phyloP scores from a whole-genome alignment of 2,113 vertebrate genomes.

The Ondatra zibethicus region DNA sequence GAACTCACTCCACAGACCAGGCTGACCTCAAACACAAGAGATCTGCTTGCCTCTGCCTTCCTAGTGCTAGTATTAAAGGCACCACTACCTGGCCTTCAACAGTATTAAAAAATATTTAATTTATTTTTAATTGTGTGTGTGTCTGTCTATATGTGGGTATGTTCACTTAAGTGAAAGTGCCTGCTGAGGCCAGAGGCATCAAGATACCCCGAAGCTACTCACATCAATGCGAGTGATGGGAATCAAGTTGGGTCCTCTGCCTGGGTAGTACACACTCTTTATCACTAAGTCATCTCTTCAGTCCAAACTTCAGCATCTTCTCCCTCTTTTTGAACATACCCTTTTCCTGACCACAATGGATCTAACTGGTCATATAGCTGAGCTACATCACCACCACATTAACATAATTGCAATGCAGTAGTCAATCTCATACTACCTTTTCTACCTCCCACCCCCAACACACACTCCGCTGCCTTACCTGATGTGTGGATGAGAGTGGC shows the following conservation, averaged over 20 bases:
- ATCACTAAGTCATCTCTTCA: neutral
- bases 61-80: neutral
- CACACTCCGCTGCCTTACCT: constrained; percentile 84
- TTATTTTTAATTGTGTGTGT: neutral
- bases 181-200: neutral
- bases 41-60: neutral
- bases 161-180: neutral
- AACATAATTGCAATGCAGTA: neutral
- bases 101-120: neutral
- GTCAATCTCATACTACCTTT: neutral
- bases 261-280: neutral
- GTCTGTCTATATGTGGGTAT: neutral
- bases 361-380: neutral
- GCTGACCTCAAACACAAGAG: neutral
- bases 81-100: neutral
- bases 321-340: neutral
- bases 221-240: neutral
- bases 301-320: too few species aligned
- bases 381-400: neutral
- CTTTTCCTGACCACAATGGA: neutral
- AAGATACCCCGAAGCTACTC: neutral
- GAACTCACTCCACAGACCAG: neutral
- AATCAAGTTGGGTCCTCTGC: neutral
- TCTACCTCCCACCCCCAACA: neutral
- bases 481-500: constrained; percentile 93